Percentiles rank a stretch among this genome's conserved stretches.
Evolutionary conservation across 2,797 vertebrate species (phyloP).

Genomic region (Clarias platycephalus): DNA sequence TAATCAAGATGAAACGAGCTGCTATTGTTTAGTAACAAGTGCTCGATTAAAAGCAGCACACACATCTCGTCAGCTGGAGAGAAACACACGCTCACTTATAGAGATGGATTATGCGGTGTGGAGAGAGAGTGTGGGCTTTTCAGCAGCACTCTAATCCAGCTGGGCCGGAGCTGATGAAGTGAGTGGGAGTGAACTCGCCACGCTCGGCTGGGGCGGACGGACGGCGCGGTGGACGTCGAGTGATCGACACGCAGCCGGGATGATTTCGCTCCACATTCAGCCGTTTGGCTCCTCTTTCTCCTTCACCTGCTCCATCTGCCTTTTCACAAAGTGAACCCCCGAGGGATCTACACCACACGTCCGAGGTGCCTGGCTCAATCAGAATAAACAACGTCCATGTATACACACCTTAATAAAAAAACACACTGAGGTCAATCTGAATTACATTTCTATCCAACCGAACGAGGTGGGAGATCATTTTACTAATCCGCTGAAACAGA

Average conservation of each 20-base stretch:
- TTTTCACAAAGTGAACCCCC: conserved; percentile 7
- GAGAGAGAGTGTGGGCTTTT: conserved; percentile 43
- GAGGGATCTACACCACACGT: conserved; percentile 5
- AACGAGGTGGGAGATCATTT: not conserved
- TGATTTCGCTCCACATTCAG: conserved; percentile 30
- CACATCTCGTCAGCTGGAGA: conserved; percentile 30
- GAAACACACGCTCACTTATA: conserved; percentile 43
- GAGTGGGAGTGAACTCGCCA: conserved; percentile 46
- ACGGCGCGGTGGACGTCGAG: conserved; percentile 18
- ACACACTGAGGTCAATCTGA: not conserved
- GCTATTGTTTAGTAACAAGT: conserved; percentile 32
- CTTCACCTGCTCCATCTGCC: conserved; percentile 42
- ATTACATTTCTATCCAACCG: not conserved
- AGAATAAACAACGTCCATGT: not conserved
- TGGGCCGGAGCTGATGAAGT: conserved; percentile 32
- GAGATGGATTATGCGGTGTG: conserved; percentile 52
- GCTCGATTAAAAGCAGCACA: conserved; percentile 29
- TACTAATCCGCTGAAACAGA: not conserved
- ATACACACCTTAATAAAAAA: too few relatives aligned
- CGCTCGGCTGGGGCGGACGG: conserved; percentile 27
- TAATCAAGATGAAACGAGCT: conserved; percentile 38
- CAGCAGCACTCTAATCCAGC: conserved; percentile 41
- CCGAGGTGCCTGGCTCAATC: not conserved
- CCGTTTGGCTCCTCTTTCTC: not conserved
- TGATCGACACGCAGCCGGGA: conserved; percentile 24